Base-by-base conservation (phyloP, 1,140 invertebrate species). In the Babylonia areolata region DNA sequence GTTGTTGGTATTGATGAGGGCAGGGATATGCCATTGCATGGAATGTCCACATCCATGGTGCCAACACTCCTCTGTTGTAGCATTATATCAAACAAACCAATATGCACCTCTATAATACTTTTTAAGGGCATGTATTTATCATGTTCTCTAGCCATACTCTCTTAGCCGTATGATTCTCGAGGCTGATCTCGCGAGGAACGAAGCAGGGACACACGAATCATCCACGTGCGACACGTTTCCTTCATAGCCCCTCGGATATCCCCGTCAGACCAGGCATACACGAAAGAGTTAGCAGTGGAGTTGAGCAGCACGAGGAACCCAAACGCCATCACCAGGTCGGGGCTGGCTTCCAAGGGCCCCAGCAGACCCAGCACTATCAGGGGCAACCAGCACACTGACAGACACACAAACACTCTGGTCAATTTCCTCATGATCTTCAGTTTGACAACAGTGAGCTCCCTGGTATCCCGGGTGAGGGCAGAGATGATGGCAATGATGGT, bases 371-470 rank as follows among this genome's bases (percentile, higher is more conserved):
- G 12, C 31, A 75, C 73, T 3, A 39, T 39, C 12, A 37, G 12
- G 73, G 73, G 73, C 73, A 39, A 12, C 73, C 73, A 75, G 73
- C 31, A 75, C 73, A 75, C 31, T 9, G 6, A 33, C 73, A 75
- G 73, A 17, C 9, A 37, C 33, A 75, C 6, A 33, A 75, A 35
- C 31, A 75, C 73, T 23, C 31, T 33, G 9, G 31, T 3, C 73
- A 75, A 35, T 33, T 37, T 35, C 73, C 3, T 75, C 9, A 23
- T 33, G 33, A 39, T 39, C 12, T 33, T 9, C 3, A 75, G 15
- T 17, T 23, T 9, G 33, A 75, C 12, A 3, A 75, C 12, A 33
- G 33, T n/a, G 1, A 37, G 12, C 6, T 75, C 73, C 9, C 9
- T 11, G 33, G 28, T 28, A 33, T 28, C 9, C 28, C 28, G 69